phyloP scores from a whole-genome alignment of 2,113 vertebrate species.

The Myotis lucifugus region DNA sequence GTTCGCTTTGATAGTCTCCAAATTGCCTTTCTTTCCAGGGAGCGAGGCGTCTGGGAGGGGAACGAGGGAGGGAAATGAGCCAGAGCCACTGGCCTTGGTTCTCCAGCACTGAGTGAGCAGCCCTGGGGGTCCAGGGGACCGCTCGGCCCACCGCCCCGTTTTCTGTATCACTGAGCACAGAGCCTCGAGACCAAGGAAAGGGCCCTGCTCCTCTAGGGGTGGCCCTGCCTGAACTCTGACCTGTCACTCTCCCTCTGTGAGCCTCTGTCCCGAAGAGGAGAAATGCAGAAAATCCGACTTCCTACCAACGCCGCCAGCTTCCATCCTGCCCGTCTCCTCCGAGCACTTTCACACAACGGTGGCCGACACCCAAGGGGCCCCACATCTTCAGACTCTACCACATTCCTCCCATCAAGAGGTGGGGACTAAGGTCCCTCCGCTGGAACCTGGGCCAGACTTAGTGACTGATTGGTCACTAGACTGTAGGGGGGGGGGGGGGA shows the following conservation, averaged over 20 bases:
- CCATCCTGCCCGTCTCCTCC: neutral
- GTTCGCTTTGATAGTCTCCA: constrained; percentile 88
- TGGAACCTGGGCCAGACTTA: neutral
- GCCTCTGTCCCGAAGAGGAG: neutral
- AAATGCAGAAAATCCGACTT: neutral
- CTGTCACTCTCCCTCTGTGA: neutral
- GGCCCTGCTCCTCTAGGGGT: neutral
- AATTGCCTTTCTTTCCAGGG: constrained; percentile 81
- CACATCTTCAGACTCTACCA: neutral
- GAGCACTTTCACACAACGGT: neutral
- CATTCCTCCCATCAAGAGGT: neutral
- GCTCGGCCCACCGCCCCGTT: fast-evolving
- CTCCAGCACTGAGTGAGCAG: fast-evolving
- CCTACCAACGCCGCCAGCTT: neutral
- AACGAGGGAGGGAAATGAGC: neutral
- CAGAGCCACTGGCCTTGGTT: neutral
- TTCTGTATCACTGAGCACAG: neutral
- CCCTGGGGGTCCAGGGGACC: fast-evolving
- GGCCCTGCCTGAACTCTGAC: neutral
- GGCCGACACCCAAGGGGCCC: neutral
- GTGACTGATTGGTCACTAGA: neutral
- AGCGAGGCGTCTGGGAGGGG: neutral
- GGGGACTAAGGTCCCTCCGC: too few species aligned
- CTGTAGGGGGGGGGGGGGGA: neutral
- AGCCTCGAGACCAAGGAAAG: neutral